phyloP scores from a whole-genome alignment of 2,888 invertebrate species.

The Anaspis maculata region DNA sequence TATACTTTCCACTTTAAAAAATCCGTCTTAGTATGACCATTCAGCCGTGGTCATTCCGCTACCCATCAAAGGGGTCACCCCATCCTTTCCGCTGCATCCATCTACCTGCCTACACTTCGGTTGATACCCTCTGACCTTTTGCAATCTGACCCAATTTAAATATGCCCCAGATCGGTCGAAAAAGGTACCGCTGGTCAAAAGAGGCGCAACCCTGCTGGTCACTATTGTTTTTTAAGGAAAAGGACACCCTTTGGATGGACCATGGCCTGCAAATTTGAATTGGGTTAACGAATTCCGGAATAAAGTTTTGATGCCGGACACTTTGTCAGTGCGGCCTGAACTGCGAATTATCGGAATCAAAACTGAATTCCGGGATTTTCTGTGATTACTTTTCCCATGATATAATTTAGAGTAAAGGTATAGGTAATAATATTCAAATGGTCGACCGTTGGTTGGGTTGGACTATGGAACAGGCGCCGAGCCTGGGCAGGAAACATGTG shows the following conservation, averaged over 20 bases:
- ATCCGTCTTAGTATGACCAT: slow-evolving; percentile 16
- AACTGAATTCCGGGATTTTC: slow-evolving; percentile 3
- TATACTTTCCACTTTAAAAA: slow-evolving; percentile 12
- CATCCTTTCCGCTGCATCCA: not conserved
- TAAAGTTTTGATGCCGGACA: slow-evolving; percentile 1
- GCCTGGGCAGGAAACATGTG: too few relatives aligned
- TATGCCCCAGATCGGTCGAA: slow-evolving; percentile 23
- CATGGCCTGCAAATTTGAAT: slow-evolving; percentile 18
- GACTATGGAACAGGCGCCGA: too few relatives aligned
- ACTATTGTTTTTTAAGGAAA: slow-evolving; percentile 23
- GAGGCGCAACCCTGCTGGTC: slow-evolving; percentile 22
- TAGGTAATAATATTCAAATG: too few relatives aligned
- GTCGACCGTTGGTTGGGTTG: slow-evolving; percentile 1
- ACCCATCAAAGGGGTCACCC: too few relatives aligned
- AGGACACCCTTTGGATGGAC: slow-evolving; percentile 24
- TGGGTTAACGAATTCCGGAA: slow-evolving; percentile 11
- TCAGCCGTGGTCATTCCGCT: slow-evolving; percentile 20
- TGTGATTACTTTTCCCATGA: slow-evolving; percentile 5
- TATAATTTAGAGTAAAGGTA: too few relatives aligned
- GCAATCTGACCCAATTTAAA: slow-evolving; percentile 34
- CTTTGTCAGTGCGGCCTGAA: not conserved
- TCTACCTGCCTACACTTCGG: slow-evolving; percentile 30
- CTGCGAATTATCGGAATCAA: not conserved
- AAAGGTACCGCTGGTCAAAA: slow-evolving; percentile 23
- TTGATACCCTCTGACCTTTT: slow-evolving; percentile 30